phyloP scores from a whole-genome alignment of 2,113 vertebrate species.

The Myxocyprinus asiaticus region DNA sequence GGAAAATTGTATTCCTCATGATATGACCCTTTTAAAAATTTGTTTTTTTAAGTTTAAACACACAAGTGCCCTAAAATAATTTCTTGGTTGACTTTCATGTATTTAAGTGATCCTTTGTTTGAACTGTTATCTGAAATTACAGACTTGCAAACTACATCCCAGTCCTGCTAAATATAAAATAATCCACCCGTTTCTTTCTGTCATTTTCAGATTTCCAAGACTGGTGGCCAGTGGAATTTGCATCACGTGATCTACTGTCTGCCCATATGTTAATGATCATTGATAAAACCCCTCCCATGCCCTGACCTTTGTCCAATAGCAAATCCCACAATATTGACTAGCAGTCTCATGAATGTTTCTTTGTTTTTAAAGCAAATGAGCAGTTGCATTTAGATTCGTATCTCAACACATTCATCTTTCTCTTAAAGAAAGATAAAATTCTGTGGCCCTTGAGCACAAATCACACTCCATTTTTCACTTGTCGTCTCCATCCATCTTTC shows the following conservation, averaged over 20 bases:
- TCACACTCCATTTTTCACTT: constrained; percentile 35
- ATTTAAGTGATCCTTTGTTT: too few species aligned
- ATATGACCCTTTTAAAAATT: too few species aligned
- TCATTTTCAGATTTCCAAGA: background rate
- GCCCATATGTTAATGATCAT: constrained; percentile 71
- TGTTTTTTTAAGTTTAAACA: too few species aligned
- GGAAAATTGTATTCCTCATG: too few species aligned
- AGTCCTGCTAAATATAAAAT: background rate
- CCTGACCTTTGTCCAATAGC: constrained; percentile 25
- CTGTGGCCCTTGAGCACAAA: constrained; percentile 13
- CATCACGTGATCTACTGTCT: constrained; percentile 63
- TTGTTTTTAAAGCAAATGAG: constrained; percentile 30
- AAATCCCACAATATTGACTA: constrained; percentile 24
- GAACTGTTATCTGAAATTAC: too few species aligned
- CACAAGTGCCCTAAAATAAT: too few species aligned
- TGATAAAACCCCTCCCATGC: constrained; percentile 64
- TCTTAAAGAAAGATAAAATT: constrained; percentile 16
- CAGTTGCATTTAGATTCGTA: background rate
- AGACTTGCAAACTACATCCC: too few species aligned
- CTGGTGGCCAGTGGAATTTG: constrained; percentile 60
- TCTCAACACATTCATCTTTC: constrained; percentile 20
- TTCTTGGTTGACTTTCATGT: too few species aligned
- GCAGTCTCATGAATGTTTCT: constrained; percentile 31
- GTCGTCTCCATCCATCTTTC: constrained; percentile 28
- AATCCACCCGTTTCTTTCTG: background rate